phyloP scores from a whole-genome alignment of 2,888 invertebrate genomes.

The Pheosia gnoma region DNA sequence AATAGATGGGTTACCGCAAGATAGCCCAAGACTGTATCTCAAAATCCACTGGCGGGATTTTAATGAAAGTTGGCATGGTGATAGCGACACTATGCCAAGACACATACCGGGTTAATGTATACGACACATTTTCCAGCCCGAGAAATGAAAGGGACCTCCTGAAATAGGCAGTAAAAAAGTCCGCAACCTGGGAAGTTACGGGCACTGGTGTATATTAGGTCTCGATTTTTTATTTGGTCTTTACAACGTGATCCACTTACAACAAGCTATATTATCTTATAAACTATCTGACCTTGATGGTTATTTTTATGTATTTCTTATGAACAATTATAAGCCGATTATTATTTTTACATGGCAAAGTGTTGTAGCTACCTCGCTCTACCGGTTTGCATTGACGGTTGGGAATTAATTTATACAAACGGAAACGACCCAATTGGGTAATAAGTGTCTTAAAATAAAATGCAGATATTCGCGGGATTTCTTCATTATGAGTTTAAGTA shows the following conservation, averaged over 20 bases:
- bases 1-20: no score
- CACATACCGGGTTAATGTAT: no score
- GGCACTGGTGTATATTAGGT: background rate
- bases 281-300: constrained; percentile 22
- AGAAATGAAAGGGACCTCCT: no score
- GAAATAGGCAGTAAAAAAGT: no score
- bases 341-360: constrained; percentile 16
- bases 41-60: no score
- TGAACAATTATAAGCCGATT: constrained; percentile 20
- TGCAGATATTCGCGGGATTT: background rate
- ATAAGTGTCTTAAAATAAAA: background rate
- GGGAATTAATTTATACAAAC: constrained; percentile 14
- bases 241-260: constrained; percentile 13
- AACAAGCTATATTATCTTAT: constrained; percentile 13
- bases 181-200: no score
- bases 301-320: constrained; percentile 19
- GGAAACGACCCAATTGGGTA: constrained; percentile 11
- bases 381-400: constrained; percentile 25
- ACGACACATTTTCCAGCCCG: no score
- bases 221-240: background rate
- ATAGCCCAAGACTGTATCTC: no score
- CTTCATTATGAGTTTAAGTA: background rate
- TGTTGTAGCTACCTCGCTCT: constrained; percentile 20
- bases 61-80: no score
- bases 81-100: no score